Base-by-base conservation (phyloP, 2,797 vertebrate genomes). In the Bradypodion ventrale region DNA sequence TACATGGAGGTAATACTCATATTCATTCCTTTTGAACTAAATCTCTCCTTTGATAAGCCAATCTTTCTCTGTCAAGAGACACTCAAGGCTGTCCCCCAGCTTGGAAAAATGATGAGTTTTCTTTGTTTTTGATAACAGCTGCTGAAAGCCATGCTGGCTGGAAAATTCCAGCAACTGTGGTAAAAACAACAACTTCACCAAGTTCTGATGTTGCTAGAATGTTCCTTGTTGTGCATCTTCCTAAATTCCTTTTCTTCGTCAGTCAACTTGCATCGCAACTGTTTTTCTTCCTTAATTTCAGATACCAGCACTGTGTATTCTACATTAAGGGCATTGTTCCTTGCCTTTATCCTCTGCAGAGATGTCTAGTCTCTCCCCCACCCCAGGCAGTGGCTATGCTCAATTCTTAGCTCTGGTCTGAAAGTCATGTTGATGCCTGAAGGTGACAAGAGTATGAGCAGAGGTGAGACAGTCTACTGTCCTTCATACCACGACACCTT, bases 401-500 rank as follows among this genome's bases (percentile, higher is more conserved):
- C 0, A 0, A 0, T 29, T 42, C 3, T 77, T 79, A 82, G 44
- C 68, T 40, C 25, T 52, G 35, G 56, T 75, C 10, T 87, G 59
- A 80, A 76, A 80, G 66, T 65, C 66, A 56, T 80, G 66, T n/a
- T 80, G 29, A 78, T 88, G 84, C 79, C 87, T 29, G 37, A 70
- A 77, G 75, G 89, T 37, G n/a, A 37, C 62, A 85, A 75, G 76
- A 60, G 65, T 88, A 65, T 19, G 3, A 27, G 76, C 83, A 79
- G 2, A 5, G 12, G 19, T 87, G 88, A 89, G 49, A 85, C 80
- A 35, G 8, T 83, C n/a, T 76, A 5, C 84, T 92, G 32, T 87
- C 85, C 63, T 80, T 0, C 86, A 87, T 78, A 0, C 32, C 75
- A 37, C 35, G 84, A 3, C 81, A 1, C 75, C 74, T 79, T 0